Base-by-base conservation (phyloP, 2,797 vertebrate species). In the Gallinago nigripennis region DNA sequence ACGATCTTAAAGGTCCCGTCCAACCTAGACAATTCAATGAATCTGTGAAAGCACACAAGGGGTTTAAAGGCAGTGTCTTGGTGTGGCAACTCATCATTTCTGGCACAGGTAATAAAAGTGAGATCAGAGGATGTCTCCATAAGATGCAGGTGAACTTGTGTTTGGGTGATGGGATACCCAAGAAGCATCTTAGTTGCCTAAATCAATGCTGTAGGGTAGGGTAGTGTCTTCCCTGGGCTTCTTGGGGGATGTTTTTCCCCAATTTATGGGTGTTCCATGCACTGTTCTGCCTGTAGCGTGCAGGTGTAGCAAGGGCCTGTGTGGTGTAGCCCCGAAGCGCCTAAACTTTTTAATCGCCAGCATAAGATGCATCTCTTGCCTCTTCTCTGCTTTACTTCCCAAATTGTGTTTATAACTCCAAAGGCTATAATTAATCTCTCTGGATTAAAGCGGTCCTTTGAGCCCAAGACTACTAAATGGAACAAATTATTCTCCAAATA, bases 351-450 rank as follows among this genome's bases (percentile, higher is more conserved):
- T 94, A 93, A 88, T 70, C 8, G 0, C 65, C 84, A 54, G 48
- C 2, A 0, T 70, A 72, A 92, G 90, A 95, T 77, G 76, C 37
- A 4, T 87, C 46, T 65, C 77, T 84, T 78, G 92, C 41, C 86
- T 89, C 51, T 93, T 45, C 93, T 95, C 76, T 60, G 72, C 92
- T 96, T 85, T 20, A 18, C 76, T 92, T 97, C 94, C 83, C 87
- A 94, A 94, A 95, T 89, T 96, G 92, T 95, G 95, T 96, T 97
- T 97, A 53, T 56, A 86, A 75, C 89, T 96, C 90, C 51, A 75
- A 95, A 68, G 58, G 82, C 95, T 96, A 53, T 97, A 96, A 97
- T 97, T 96, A 96, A 95, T 97, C 97, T 96, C 96, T 88, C 89
- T 35, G 91, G 97, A 96, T 91, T 97, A 96, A 88, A 72, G 80